phyloP scores from a whole-genome alignment of 1,140 invertebrate species.

The Tyrophagus putrescentiae region DNA sequence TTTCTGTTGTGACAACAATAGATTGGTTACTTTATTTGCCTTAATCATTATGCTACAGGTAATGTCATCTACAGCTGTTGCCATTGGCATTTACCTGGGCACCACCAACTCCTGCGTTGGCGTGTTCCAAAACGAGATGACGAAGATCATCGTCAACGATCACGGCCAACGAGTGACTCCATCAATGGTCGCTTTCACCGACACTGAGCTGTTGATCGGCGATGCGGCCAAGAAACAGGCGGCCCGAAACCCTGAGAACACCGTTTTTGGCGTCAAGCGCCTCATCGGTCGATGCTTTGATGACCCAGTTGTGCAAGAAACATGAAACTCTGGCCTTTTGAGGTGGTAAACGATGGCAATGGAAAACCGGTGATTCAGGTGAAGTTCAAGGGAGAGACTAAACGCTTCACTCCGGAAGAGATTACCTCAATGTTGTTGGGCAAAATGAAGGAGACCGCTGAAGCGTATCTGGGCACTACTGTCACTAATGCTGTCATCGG shows the following conservation, averaged over 20 bases:
- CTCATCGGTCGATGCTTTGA: constrained; percentile 34
- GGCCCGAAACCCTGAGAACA: constrained; percentile 81
- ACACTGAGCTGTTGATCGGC: constrained; percentile 34
- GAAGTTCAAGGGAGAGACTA: constrained; percentile 28
- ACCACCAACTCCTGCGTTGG: background rate
- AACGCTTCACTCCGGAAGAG: constrained; percentile 33
- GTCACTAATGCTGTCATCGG: constrained; percentile 36
- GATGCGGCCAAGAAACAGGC: constrained; percentile 43
- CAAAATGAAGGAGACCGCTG: constrained; percentile 35
- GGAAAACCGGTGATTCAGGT: constrained; percentile 32
- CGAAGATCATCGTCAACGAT: constrained; percentile 14
- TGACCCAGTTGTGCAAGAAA: constrained; percentile 35
- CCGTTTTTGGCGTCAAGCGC: constrained; percentile 60
- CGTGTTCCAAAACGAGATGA: background rate
- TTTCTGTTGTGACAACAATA: too few species aligned
- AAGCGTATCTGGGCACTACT: constrained; percentile 20
- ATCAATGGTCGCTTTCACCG: constrained; percentile 15
- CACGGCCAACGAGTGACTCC: constrained; percentile 34
- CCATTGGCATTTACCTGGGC: background rate
- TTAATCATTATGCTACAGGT: too few species aligned
- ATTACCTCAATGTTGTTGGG: constrained; percentile 32
- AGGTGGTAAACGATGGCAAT: constrained; percentile 30
- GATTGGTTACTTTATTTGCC: too few species aligned
- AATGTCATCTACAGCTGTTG: too few species aligned
- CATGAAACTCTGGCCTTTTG: constrained; percentile 35